Base-by-base conservation (phyloP, 1,140 invertebrate genomes). In the Piezodorus guildinii region DNA sequence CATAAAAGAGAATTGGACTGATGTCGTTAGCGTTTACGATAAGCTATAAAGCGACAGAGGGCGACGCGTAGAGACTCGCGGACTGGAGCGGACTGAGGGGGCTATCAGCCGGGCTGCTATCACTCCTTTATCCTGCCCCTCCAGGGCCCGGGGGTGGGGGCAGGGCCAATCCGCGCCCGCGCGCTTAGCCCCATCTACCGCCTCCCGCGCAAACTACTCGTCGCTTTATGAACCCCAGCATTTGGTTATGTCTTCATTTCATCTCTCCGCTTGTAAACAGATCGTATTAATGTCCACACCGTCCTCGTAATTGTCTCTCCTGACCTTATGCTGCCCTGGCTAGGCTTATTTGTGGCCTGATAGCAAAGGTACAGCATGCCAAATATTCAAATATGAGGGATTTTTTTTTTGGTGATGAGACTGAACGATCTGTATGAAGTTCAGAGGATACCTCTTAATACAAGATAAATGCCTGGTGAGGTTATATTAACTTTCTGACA, bases 1-100 rank as follows among this genome's bases (percentile, higher is more conserved):
- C 63, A 64, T 64, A 64, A 64, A 64, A 64, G 51, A 45, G 27
- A 49, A 56, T 60, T 43, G 62, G 63, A 46, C 46, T 30, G 49
- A 54, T 52, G 62, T 25, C 46, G 62, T 63, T 63, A 27, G n/a
- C 15, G 25, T 46, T 27, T 52, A 25, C 23, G 62, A 52, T 52
- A 25, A 52, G 51, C 17, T 34, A 23, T 25, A 39, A 45, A 44
- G 56, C 58, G 56, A 60, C 25, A 39, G 54, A 23, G 63, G 54
- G 27, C 63, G 43, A 56, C 43, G 23, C 58, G 62, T 39, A 52
- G 34, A 44, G 17, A 30, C 56, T 23, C 23, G 49, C 23, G 17
- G 49, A 52, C 17, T 19, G 23, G 12, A 16, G n/a, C 59, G 27
- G n/a, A 30, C 62, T 39, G 62, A 27, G 27, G 14, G 16, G 12